Percentiles rank a stretch among this genome's conserved stretches.
phyloP scores from a whole-genome alignment of 2,113 vertebrate species.

The Coregonus clupeaformis region DNA sequence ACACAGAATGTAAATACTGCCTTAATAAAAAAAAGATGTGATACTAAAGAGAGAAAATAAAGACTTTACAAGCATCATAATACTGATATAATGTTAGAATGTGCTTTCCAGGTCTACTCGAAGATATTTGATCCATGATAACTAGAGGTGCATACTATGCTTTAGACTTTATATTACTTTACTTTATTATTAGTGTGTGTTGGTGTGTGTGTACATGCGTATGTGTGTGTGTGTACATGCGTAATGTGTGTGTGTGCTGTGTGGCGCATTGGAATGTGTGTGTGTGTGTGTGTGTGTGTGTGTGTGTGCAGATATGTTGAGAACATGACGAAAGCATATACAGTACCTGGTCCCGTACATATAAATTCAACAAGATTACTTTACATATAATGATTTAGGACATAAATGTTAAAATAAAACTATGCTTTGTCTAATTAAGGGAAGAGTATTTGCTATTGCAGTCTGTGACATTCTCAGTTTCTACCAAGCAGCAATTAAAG shows the following conservation, averaged over 20 bases:
- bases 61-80: conserved; percentile 24
- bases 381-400: conserved; percentile 7
- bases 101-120: not conserved
- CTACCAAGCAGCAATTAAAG: conserved; percentile 59
- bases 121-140: too few relatives aligned
- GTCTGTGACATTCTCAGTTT: conserved; percentile 41
- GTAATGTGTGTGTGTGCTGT: too few relatives aligned
- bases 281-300: not conserved
- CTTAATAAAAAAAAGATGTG: conserved; percentile 22
- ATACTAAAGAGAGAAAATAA: conserved; percentile 33
- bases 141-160: not conserved
- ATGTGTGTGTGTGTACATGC: not conserved
- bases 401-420: not conserved
- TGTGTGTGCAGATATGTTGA: not conserved
- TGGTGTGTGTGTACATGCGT: not conserved
- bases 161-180: not conserved
- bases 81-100: conserved; percentile 3
- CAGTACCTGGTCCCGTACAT: not conserved
- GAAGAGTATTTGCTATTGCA: conserved; percentile 25
- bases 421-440: conserved; percentile 51
- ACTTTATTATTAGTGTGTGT: not conserved
- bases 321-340: not conserved
- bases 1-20: not conserved
- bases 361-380: not conserved
- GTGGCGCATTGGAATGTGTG: too few relatives aligned